Evolutionary conservation across 2,888 invertebrate genomes (phyloP).

Genomic region (Erebia aethiops): DNA sequence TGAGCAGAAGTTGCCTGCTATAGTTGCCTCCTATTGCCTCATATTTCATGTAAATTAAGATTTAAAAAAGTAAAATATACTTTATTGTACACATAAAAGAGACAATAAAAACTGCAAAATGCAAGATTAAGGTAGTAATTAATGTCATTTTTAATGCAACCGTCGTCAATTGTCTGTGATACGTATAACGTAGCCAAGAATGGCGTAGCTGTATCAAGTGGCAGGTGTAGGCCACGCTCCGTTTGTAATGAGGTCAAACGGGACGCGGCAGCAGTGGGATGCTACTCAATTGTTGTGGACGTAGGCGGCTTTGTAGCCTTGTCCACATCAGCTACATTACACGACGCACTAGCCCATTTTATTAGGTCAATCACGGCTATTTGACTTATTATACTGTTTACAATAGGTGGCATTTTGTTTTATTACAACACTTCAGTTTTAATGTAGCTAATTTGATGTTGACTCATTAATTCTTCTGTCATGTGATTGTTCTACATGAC

Average conservation of each 20-base stretch:
- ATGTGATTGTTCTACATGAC: too few relatives aligned
- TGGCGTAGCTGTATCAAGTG: slow-evolving; percentile 29
- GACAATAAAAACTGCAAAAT: too few relatives aligned
- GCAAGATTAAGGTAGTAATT: neutral
- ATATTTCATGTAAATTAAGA: too few relatives aligned
- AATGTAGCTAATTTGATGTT: too few relatives aligned
- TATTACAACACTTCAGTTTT: too few relatives aligned
- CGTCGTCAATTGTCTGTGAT: slow-evolving; percentile 15
- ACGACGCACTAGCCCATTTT: slow-evolving; percentile 23
- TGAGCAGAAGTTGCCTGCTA: too few relatives aligned
- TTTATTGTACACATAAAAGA: too few relatives aligned
- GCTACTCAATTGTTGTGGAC: slow-evolving; percentile 60
- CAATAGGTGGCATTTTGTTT: neutral
- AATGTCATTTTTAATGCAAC: slow-evolving; percentile 6
- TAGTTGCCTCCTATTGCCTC: too few relatives aligned
- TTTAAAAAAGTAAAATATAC: too few relatives aligned
- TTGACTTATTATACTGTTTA: neutral
- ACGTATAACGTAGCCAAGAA: slow-evolving; percentile 16
- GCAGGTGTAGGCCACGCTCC: slow-evolving; percentile 57
- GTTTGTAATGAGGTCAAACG: slow-evolving; percentile 66
- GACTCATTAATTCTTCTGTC: too few relatives aligned
- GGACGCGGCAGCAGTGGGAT: slow-evolving; percentile 55
- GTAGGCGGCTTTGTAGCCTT: slow-evolving; percentile 43
- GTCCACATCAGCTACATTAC: slow-evolving; percentile 13
- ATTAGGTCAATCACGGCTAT: slow-evolving; percentile 29